These are phyloP conservation scores for Melinopterus prodromus DNA, from an alignment of 2,888 invertebrate species.

Conservation along the genomic window DNA sequence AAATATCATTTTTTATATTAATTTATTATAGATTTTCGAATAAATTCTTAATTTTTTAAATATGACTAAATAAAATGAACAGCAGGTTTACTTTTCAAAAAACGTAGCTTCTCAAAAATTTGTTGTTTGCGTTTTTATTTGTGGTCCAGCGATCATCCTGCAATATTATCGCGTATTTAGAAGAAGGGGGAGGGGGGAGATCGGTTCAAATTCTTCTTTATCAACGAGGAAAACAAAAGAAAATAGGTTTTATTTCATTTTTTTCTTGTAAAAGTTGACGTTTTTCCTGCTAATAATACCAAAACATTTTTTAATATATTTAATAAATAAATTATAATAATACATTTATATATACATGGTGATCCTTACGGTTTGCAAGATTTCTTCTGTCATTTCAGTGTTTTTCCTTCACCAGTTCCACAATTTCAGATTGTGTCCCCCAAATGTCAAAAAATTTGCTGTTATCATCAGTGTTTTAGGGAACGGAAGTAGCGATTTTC, in stretches of 20 bases:
- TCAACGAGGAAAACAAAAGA: neutral
- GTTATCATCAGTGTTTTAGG: neutral
- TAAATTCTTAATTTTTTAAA: neutral
- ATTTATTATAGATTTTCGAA: neutral
- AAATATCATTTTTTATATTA: neutral
- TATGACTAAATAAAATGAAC: no score
- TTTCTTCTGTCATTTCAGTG: slow-evolving; percentile 4
- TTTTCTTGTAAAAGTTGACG: neutral
- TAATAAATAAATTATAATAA: neutral
- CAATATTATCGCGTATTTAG: neutral
- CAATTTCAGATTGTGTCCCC: neutral
- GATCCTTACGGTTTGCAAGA: neutral
- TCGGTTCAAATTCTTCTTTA: neutral
- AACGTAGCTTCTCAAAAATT: neutral
- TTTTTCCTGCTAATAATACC: neutral
- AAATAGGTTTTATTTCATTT: neutral
- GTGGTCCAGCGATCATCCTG: neutral
- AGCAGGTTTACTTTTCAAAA: no score
- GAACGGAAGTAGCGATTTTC: neutral
- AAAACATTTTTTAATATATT: neutral
- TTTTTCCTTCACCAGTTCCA: neutral
- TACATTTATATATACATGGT: neutral
- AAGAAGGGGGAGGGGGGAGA: neutral
- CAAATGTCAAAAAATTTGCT: neutral
- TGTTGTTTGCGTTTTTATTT: slow-evolving; percentile 4